phyloP scores from a whole-genome alignment of 53 echinoderm and acorn worm species.

The Arbacia lixula region DNA sequence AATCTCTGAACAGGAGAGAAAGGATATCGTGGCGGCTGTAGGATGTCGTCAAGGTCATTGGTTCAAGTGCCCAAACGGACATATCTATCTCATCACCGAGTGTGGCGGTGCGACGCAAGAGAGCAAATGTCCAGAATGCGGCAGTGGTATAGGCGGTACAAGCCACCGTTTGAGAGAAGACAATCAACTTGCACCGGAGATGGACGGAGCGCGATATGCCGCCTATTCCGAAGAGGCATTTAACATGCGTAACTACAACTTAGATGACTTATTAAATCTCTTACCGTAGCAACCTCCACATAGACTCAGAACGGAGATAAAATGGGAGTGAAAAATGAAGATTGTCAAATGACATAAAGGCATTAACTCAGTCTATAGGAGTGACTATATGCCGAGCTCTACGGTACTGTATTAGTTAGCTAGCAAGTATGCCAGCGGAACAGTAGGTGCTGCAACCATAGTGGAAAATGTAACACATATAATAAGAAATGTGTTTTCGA shows the following conservation, averaged over 20 bases:
- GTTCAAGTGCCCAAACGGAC: conserved; percentile 85
- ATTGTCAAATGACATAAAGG: too few relatives aligned
- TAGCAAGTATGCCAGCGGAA: too few relatives aligned
- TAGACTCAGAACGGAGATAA: too few relatives aligned
- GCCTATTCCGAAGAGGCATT: conserved; percentile 86
- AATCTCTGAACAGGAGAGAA: conserved; percentile 68
- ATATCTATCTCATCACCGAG: conserved; percentile 85
- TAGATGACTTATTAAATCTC: too few relatives aligned
- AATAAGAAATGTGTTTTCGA: too few relatives aligned
- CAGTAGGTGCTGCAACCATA: too few relatives aligned
- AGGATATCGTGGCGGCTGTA: conserved; percentile 74
- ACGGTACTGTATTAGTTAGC: too few relatives aligned
- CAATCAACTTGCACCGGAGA: conserved; percentile 83
- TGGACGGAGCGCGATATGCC: conserved; percentile 79
- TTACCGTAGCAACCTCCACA: too few relatives aligned
- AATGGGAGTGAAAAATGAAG: too few relatives aligned
- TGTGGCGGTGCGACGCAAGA: conserved; percentile 80
- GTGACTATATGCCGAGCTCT: too few relatives aligned
- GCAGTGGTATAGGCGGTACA: conserved; percentile 68
- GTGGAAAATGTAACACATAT: too few relatives aligned
- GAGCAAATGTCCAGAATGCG: conserved; percentile 74
- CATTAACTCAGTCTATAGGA: too few relatives aligned
- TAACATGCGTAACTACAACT: conserved; percentile 76
- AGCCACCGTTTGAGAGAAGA: conserved; percentile 61
- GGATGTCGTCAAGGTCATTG: conserved; percentile 73